Conservation (phyloP, 2,888 invertebrate species). For the Lasioglossum leucozonium region DNA sequence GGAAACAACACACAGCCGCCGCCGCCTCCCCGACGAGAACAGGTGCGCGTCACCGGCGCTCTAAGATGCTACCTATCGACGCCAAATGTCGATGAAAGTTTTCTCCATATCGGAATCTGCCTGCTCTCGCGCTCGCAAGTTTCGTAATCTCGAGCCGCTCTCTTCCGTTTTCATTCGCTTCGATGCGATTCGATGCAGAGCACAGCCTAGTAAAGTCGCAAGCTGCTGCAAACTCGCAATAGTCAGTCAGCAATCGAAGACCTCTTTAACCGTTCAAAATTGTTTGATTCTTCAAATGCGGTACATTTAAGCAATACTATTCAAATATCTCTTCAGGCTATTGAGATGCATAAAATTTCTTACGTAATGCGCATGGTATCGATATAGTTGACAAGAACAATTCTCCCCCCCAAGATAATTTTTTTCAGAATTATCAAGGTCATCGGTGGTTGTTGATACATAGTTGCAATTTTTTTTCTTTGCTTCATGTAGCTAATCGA, state of each 20-base stretch:
- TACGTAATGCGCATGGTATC: too few relatives aligned
- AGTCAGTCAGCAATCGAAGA: background rate
- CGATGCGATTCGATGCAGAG: background rate
- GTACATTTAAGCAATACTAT: too few relatives aligned
- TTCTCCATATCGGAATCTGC: background rate
- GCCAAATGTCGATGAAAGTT: slow-evolving; percentile 13
- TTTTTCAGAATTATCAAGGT: too few relatives aligned
- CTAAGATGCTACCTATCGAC: slow-evolving; percentile 2
- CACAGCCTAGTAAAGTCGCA: background rate
- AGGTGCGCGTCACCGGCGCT: slow-evolving; percentile 16
- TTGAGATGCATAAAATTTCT: too few relatives aligned
- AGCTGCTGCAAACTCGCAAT: background rate
- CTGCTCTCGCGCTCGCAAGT: background rate
- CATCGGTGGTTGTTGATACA: too few relatives aligned
- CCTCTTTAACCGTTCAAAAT: background rate
- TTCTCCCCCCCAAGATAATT: too few relatives aligned
- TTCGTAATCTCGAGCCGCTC: background rate
- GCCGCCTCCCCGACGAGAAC: background rate
- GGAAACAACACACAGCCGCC: slow-evolving; percentile 58
- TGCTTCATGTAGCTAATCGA: too few relatives aligned
- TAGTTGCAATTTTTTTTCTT: too few relatives aligned
- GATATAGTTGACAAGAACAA: too few relatives aligned
- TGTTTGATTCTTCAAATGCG: background rate
- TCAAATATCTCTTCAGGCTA: too few relatives aligned
- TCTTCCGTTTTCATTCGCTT: background rate